Conservation (phyloP, 2,797 vertebrate genomes). For the Picus viridis region DNA sequence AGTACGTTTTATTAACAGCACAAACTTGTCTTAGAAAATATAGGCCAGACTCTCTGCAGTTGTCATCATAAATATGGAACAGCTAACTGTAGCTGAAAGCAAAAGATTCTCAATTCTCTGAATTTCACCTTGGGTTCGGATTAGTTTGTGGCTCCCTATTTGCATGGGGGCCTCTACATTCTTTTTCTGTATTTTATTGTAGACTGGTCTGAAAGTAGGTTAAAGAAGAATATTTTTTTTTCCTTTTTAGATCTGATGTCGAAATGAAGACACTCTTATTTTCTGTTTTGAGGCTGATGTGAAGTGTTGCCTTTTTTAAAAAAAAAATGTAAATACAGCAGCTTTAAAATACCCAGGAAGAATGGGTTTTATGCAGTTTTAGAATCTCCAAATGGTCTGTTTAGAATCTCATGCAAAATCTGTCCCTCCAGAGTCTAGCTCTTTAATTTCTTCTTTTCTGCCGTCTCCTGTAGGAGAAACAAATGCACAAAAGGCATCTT, state of each 20-base stretch:
- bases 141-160: neutral
- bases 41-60: conserved; percentile 25
- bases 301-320: neutral
- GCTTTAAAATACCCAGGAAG: neutral
- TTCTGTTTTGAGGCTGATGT: neutral
- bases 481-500: neutral
- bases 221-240: neutral
- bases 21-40: conserved; percentile 7
- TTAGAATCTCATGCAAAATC: neutral
- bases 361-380: neutral
- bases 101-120: neutral
- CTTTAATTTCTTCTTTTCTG: neutral
- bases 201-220: neutral
- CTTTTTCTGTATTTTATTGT: neutral
- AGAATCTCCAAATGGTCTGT: neutral
- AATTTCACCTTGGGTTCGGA: neutral
- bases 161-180: neutral
- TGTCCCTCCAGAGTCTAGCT: neutral
- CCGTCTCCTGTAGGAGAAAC: neutral
- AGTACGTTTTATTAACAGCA: neutral
- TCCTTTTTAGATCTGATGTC: neutral
- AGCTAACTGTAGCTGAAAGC: neutral
- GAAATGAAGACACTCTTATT: neutral
- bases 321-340: neutral
- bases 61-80: neutral